These are phyloP conservation scores for Erebia epiphron DNA, from an alignment of 2,888 invertebrate genomes.

Conservation along the genomic window DNA sequence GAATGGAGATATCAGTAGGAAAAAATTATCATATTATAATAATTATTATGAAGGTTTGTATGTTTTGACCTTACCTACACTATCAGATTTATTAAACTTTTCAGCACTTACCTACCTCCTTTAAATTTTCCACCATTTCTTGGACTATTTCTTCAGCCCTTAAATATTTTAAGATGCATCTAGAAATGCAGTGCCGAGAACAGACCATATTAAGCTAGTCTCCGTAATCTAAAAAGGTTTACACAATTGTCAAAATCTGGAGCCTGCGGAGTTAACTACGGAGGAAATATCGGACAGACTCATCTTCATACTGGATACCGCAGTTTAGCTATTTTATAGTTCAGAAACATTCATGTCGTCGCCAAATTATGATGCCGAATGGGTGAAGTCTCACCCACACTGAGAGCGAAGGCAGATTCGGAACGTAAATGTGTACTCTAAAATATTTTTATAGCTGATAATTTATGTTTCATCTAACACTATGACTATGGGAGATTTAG, in stretches of 20 bases:
- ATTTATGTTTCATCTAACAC: too few relatives aligned
- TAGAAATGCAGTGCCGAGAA: neutral
- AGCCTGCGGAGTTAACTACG: constrained; percentile 10
- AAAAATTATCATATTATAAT: too few relatives aligned
- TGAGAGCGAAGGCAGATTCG: neutral
- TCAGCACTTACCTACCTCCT: neutral
- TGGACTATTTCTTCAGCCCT: neutral
- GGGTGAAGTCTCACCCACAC: neutral
- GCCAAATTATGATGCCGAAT: neutral
- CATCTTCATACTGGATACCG: constrained; percentile 11
- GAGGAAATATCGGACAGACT: constrained; percentile 7
- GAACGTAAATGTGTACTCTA: too few relatives aligned
- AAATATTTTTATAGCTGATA: too few relatives aligned
- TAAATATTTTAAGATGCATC: neutral
- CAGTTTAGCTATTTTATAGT: constrained; percentile 1
- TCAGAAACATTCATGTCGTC: neutral
- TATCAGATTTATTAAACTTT: too few relatives aligned
- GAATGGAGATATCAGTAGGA: too few relatives aligned
- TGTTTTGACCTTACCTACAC: too few relatives aligned
- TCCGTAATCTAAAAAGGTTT: constrained; percentile 9
- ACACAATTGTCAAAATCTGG: constrained; percentile 19
- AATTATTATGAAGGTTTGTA: too few relatives aligned
- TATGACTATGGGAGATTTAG: too few relatives aligned
- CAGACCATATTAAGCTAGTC: neutral
- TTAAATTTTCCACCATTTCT: neutral